Evolutionary conservation across 2,888 invertebrate genomes (phyloP), one percentile per base, ranked within the genome.

Genomic region (Drosophila kanekoi): DNA sequence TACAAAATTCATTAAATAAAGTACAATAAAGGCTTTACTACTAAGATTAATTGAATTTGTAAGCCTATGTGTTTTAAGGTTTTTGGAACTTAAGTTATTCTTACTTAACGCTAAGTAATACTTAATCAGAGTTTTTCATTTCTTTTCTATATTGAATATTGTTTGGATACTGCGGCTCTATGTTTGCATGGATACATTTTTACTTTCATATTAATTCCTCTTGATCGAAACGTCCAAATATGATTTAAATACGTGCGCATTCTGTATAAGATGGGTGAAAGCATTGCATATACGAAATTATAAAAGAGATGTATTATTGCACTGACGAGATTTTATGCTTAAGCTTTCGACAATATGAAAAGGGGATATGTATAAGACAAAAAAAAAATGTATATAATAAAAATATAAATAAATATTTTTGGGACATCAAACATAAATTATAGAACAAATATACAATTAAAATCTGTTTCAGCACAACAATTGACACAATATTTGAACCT

Each of bases 101-200:
- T 82, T 65, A 82, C 78, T 69, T 80, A 68, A 77, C 60, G 68
- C 91, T 90, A 89, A 58, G 77, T 90, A 90, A 90, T 90, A 90
- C 90, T 90, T 89, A 90, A 88, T 78, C 79, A 90, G 85, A 89
- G 69, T 83, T 81, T 72, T 76, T 52, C 43, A 58, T 66, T 73
- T 69, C 33, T 37, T 60, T 40, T 54, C 51, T 71, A 60, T 53
- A 56, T 48, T 54, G 60, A 51, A 77, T 81, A 66, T 81, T 68
- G 72, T 71, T 62, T 65, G 62, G 69, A 87, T 77, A 72, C 61
- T 65, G 60, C 54, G 60, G 64, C 64, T 74, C 44, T 69, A 53
- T 70, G 48, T 65, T 65, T 61, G 48, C 62, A 40, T 65, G 53
- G 23, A 51, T 68, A 66, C 48, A 45, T 48, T 52, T 54, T 44